Conservation (phyloP, 2,888 invertebrate genomes). For the Molorchus minor region DNA sequence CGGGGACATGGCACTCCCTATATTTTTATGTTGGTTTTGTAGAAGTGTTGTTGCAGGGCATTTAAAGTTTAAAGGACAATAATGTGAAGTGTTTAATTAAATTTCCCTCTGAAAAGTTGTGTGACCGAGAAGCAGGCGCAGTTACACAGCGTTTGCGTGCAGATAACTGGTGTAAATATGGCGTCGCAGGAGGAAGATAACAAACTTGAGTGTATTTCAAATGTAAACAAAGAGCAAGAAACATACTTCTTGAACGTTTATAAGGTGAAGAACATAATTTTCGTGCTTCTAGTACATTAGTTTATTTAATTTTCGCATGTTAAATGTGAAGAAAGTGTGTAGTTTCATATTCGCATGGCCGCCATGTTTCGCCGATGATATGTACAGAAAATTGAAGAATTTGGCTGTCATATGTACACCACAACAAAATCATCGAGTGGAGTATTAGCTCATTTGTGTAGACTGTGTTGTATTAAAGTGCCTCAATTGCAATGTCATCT, state of each 20-base stretch:
- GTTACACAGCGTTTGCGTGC: constrained; percentile 49
- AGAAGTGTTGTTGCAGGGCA: too few species aligned
- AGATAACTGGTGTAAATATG: constrained; percentile 59
- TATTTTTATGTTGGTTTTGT: too few species aligned
- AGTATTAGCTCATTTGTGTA: constrained; percentile 49
- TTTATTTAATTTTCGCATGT: constrained; percentile 58
- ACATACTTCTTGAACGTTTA: constrained; percentile 59
- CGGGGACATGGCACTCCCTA: too few species aligned
- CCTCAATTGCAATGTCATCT: constrained; percentile 50
- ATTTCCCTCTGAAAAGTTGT: constrained; percentile 17
- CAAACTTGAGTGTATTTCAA: constrained; percentile 58
- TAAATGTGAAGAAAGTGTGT: constrained; percentile 57
- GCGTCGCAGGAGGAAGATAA: constrained; percentile 61
- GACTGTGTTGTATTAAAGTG: constrained; percentile 50
- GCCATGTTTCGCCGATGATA: constrained; percentile 59
- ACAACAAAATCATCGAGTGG: constrained; percentile 46
- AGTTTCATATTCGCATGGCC: constrained; percentile 60
- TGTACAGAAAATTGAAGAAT: constrained; percentile 53
- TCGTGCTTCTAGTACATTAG: constrained; percentile 58
- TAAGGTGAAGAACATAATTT: constrained; percentile 60
- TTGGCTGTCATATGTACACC: constrained; percentile 40
- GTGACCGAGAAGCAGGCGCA: constrained; percentile 36
- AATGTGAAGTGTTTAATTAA: too few species aligned
- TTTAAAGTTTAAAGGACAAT: too few species aligned
- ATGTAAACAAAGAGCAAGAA: constrained; percentile 59